These are phyloP conservation scores for Cheilinus undulatus DNA, from an alignment of 2,113 vertebrate species.

Conservation along the genomic window DNA sequence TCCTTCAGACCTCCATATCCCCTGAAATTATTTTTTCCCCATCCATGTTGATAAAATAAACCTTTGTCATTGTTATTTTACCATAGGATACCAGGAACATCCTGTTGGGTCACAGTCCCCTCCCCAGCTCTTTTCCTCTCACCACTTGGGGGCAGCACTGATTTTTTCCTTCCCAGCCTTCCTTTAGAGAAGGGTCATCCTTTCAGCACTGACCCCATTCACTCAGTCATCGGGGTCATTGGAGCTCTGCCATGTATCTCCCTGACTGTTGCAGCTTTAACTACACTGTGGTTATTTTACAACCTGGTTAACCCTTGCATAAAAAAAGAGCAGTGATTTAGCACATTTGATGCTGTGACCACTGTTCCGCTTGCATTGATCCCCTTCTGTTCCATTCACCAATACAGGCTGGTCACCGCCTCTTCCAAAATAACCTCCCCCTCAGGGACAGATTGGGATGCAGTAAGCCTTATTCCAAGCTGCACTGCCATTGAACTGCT, in stretches of 20 bases:
- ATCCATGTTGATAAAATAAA: neutral
- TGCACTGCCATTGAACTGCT: constrained; percentile 45
- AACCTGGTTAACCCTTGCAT: constrained; percentile 19
- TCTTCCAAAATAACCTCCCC: constrained; percentile 65
- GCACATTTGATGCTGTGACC: constrained; percentile 54
- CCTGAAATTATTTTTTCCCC: neutral
- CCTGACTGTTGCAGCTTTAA: constrained; percentile 28
- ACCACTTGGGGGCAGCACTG: constrained; percentile 70
- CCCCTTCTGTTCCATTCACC: constrained; percentile 69
- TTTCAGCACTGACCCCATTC: constrained; percentile 49
- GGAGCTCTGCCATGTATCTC: constrained; percentile 28
- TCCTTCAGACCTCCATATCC: too few relatives aligned
- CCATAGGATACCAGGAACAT: too few relatives aligned
- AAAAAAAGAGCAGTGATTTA: constrained; percentile 18
- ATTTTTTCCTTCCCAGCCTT: constrained; percentile 31
- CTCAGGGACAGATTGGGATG: constrained; percentile 52
- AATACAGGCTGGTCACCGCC: constrained; percentile 43
- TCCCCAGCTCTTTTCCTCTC: constrained; percentile 12
- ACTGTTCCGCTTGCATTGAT: constrained; percentile 53
- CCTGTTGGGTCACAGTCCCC: neutral
- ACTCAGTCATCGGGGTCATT: constrained; percentile 38
- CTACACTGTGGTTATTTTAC: constrained; percentile 14
- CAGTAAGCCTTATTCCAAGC: constrained; percentile 68
- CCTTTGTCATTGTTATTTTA: too few relatives aligned
- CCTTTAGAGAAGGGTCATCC: constrained; percentile 30